phyloP scores from a whole-genome alignment of 2,888 invertebrate species.

The Muscina levida region DNA sequence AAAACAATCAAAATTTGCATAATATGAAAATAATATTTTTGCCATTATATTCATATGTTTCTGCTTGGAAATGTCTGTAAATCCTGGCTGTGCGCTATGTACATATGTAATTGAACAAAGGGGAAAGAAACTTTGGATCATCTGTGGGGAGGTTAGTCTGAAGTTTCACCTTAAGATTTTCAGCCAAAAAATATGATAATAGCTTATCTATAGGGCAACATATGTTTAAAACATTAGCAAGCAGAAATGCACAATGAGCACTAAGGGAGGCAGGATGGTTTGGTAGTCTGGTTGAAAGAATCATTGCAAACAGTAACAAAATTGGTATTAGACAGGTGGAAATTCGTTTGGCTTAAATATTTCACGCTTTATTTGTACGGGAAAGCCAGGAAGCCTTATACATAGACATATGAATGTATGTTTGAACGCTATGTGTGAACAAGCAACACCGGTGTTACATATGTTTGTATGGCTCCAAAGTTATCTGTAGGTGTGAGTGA shows the following conservation, averaged over 20 bases:
- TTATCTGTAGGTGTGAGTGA: background rate
- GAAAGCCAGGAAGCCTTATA: background rate
- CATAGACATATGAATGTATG: background rate
- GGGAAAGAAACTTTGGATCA: background rate
- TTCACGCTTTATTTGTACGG: conserved; percentile 3
- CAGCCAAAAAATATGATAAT: conserved; percentile 52
- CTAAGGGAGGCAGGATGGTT: background rate
- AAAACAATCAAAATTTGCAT: conserved; percentile 77
- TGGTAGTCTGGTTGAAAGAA: background rate
- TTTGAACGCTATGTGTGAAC: background rate
- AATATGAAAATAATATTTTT: conserved; percentile 77
- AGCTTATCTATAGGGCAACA: conserved; percentile 55
- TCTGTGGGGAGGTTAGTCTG: background rate
- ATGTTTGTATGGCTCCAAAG: background rate
- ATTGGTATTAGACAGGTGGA: conserved; percentile 47
- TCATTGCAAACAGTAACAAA: conserved; percentile 7
- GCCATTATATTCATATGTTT: conserved; percentile 51
- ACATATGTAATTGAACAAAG: no score
- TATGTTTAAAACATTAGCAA: conserved; percentile 44
- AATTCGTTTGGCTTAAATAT: conserved; percentile 9
- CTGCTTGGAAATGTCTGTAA: background rate
- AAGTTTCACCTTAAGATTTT: conserved; percentile 20
- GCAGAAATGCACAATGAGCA: background rate
- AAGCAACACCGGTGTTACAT: conserved; percentile 1
- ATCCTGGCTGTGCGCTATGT: no score